Evolutionary conservation across 2,888 invertebrate genomes (phyloP).

Genomic region (Caenorhabditis sp.): DNA sequence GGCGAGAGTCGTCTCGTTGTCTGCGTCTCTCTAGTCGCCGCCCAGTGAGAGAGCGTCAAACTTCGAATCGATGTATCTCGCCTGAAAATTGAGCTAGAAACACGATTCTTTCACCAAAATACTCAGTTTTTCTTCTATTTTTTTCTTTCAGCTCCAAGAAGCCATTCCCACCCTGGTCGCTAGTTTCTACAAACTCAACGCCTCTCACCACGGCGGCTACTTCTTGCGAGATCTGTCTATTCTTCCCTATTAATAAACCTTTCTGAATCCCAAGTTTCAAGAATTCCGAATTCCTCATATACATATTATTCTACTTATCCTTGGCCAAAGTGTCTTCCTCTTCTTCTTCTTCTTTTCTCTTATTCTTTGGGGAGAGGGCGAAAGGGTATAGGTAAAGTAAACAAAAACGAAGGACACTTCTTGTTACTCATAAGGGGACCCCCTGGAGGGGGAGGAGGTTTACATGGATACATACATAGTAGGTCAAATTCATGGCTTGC

Average conservation of each 20-base stretch:
- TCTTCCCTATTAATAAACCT: conserved; percentile 1
- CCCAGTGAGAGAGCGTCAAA: too few relatives aligned
- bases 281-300: background rate
- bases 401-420: conserved; percentile 35
- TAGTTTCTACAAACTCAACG: conserved; percentile 9
- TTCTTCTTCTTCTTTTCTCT: background rate
- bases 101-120: background rate
- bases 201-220: conserved; percentile 6
- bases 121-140: too few relatives aligned
- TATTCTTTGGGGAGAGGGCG: too few relatives aligned
- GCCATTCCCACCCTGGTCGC: background rate
- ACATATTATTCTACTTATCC: conserved; percentile 25
- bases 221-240: background rate
- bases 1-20: too few relatives aligned
- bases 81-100: background rate
- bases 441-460: background rate
- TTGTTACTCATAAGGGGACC: background rate
- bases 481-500: background rate
- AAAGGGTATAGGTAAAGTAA: conserved; percentile 18
- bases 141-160: conserved; percentile 13
- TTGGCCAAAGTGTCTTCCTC: conserved; percentile 11
- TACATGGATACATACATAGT: background rate
- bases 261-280: too few relatives aligned
- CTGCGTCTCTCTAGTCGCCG: too few relatives aligned
- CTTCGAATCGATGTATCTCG: background rate